Base-by-base conservation (phyloP, 1,140 invertebrate genomes). In the Drosophila quadrilineata region DNA sequence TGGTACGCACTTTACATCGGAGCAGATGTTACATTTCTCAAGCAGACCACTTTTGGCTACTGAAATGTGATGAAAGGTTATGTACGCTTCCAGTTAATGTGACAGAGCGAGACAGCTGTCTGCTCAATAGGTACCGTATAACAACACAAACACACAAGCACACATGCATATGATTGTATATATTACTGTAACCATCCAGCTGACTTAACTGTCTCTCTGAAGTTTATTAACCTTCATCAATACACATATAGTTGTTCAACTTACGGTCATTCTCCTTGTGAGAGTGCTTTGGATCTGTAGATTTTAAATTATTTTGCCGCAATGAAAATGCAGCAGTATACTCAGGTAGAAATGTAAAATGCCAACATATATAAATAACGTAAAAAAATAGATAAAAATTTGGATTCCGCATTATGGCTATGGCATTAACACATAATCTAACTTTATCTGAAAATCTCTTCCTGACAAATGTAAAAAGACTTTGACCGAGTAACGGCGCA, bases 1-100 rank as follows among this genome's bases (percentile, higher is more conserved):
- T 0, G 92, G 91, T 0, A 92, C 91, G 65, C 93, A 94, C 9
- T 65, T 56, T 0, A 92, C 89, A 4, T 88, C 80, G 0, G 89
- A 89, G 62, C 92, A 92, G 1, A 76, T 67, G 8, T 58, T 71
- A 52, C 87, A 89, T 56, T 88, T 84, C 58, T 63, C 71, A 9
- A 87, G 31, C n/a, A 88, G 35, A 2, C 65, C 68, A 3, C 58
- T 82, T 12, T 54, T 76, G 9, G 28, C 52, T 8, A 28, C 62
- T 65, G n/a, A 6, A 63, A 28, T n/a, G 8, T 12, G 16, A 10
- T n/a, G 5, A 28, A 0, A 19, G 6, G 9, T 14, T 12, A 21
- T 56, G 8, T 45, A 9, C 10, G 28, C 17, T 6, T 17, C 24
- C 10, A 21, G 22, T 31, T 14, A 17, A 33, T 36, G 12, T 6